Evolutionary conservation across 2,797 vertebrate genomes (phyloP).

Genomic region (Notolepis coatsorum): DNA sequence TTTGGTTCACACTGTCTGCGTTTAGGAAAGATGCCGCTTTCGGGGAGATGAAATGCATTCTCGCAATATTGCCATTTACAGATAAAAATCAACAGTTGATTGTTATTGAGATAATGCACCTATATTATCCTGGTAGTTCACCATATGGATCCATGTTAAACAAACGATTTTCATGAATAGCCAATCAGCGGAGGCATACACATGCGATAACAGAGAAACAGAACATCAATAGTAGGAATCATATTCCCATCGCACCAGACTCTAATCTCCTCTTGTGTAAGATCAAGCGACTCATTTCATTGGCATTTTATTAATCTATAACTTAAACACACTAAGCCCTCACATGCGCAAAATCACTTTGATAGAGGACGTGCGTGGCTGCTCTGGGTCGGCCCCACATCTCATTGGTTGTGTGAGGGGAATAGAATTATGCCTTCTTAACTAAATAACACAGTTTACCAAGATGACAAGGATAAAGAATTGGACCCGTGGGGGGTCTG

Average conservation of each 20-base stretch:
- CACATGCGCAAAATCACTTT: slow-evolving; percentile 59
- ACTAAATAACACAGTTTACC: slow-evolving; percentile 80
- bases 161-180: slow-evolving; percentile 51
- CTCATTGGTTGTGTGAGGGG: slow-evolving; percentile 50
- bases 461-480: slow-evolving; percentile 77
- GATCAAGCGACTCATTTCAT: slow-evolving; percentile 62
- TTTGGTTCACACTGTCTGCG: neutral
- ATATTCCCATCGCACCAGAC: slow-evolving; percentile 31
- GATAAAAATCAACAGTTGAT: slow-evolving; percentile 50
- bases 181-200: slow-evolving; percentile 38
- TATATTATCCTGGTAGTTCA: slow-evolving; percentile 22
- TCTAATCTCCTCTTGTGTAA: slow-evolving; percentile 55
- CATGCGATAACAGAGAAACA: slow-evolving; percentile 28
- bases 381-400: slow-evolving; percentile 27
- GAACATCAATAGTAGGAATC: slow-evolving; percentile 28
- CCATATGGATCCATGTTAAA: slow-evolving; percentile 37
- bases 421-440: slow-evolving; percentile 71
- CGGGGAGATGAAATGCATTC: slow-evolving; percentile 2
- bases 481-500: slow-evolving; percentile 71
- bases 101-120: slow-evolving; percentile 22
- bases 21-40: slow-evolving; percentile 10
- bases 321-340: slow-evolving; percentile 67
- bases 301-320: slow-evolving; percentile 61
- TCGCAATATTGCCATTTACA: slow-evolving; percentile 17
- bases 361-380: slow-evolving; percentile 39